Percentiles rank a stretch among this genome's conserved stretches.
These are phyloP conservation scores for Hemibagrus guttatus DNA, from an alignment of 2,797 vertebrate species.

Conservation along the genomic window DNA sequence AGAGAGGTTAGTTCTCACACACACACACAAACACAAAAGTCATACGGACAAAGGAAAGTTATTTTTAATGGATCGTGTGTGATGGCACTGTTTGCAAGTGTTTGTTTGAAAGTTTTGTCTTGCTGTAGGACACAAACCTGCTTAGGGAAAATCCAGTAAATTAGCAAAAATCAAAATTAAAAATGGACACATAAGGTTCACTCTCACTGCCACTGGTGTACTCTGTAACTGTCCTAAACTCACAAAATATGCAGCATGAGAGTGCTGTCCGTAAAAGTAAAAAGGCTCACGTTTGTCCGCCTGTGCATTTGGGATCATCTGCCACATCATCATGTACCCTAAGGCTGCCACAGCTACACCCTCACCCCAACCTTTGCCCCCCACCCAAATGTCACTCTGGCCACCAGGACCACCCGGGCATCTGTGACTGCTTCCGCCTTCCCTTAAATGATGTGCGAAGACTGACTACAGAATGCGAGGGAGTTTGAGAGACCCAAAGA, in stretches of 20 bases:
- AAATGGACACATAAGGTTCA: neutral
- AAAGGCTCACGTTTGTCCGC: constrained; percentile 56
- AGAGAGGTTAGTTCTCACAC: constrained; percentile 79
- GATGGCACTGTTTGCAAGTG: constrained; percentile 25
- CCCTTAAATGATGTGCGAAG: constrained; percentile 55
- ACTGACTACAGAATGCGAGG: constrained; percentile 1
- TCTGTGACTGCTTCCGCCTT: constrained; percentile 74
- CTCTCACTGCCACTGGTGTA: neutral
- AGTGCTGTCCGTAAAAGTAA: neutral
- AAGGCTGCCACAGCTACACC: constrained; percentile 50
- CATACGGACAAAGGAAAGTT: constrained; percentile 48
- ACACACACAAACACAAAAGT: constrained; percentile 63
- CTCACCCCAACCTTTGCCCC: constrained; percentile 54
- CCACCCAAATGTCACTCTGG: constrained; percentile 66
- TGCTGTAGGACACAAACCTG: neutral
- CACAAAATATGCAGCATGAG: neutral
- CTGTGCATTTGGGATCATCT: constrained; percentile 65
- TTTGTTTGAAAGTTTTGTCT: constrained; percentile 9
- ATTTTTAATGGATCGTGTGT: constrained; percentile 45
- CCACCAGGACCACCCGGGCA: constrained; percentile 72
- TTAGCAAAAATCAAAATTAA: neutral
- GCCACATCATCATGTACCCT: constrained; percentile 67
- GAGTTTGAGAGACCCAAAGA: constrained; percentile 8
- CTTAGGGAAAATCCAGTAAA: constrained; percentile 42
- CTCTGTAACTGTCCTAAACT: neutral